These are phyloP conservation scores for Smittia sp. DNA, from an alignment of 2,888 invertebrate genomes.

Conservation along the genomic window DNA sequence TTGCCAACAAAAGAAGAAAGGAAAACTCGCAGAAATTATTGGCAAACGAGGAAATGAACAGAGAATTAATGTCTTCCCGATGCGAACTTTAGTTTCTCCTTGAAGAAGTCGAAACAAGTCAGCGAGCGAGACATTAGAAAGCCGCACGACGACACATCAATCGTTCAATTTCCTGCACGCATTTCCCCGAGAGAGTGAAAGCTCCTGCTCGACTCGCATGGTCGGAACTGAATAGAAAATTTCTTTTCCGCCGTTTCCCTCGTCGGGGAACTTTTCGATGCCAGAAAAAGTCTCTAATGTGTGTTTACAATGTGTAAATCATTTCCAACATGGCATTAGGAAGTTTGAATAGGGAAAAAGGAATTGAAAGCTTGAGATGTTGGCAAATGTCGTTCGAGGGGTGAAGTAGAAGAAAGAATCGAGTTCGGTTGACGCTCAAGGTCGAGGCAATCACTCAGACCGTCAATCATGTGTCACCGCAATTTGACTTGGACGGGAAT, in stretches of 20 bases:
- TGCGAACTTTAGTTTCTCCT: background rate
- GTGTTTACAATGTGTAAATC: slow-evolving; percentile 30
- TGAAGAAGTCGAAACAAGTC: background rate
- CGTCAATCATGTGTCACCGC: too few species aligned
- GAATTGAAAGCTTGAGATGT: background rate
- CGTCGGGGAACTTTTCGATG: background rate
- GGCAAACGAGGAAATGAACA: background rate
- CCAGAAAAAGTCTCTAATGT: slow-evolving; percentile 23
- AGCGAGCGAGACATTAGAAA: background rate
- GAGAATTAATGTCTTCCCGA: background rate
- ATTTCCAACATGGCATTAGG: slow-evolving; percentile 18
- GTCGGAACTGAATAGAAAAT: background rate
- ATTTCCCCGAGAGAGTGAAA: background rate
- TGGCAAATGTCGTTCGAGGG: too few species aligned
- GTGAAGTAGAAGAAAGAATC: too few species aligned
- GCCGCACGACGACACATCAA: slow-evolving; percentile 31
- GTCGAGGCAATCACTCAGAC: too few species aligned
- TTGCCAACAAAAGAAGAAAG: background rate
- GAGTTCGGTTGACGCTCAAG: too few species aligned
- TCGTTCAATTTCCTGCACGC: slow-evolving; percentile 40
- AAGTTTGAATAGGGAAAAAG: background rate
- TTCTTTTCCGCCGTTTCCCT: too few species aligned
- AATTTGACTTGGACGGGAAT: too few species aligned
- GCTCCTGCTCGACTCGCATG: slow-evolving; percentile 10
- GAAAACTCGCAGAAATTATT: background rate